Evolutionary conservation across 2,888 invertebrate genomes (phyloP), one percentile per base, ranked within the genome.

Genomic region (Ecliptopera silaceata): DNA sequence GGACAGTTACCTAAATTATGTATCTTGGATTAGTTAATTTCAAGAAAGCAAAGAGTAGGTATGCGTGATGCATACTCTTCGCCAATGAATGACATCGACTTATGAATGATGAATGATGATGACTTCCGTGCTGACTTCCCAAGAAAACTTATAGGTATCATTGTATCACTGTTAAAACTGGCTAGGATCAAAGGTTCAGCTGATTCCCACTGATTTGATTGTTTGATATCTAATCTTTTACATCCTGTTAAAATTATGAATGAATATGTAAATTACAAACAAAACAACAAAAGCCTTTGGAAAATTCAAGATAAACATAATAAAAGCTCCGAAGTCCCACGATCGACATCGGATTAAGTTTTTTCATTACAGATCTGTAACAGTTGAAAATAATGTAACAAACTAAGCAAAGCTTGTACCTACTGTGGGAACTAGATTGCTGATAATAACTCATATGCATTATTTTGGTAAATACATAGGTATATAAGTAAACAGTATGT

Each of bases 241-340:
- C 26, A 13, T 18, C 8, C 10, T n/a, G 34, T 46, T 46, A 13
- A 34, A 36, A 22, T 13, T 12, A 13, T 34, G 39, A 39, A 48
- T 48, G 18, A 13, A 6, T 48, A 48, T 48, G 48, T 29, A 41
- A 48, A 48, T 39, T 48, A 48, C 31, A 41, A 48, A 48, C 5
- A n/a, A 29, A 29, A 29, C 13, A 34, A 47, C 31, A 48, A 48
- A 48, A 48, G 48, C 31, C 39, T 8, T 39, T 29, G 26, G 15
- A 26, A 26, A 29, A 29, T 6, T 17, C 29, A 47, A 15, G 22
- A 13, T 12, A 13, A 18, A 12, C 13, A 3, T 26, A 56, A 51
- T 15, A 56, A 46, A 32, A 41, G 55, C 8, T 22, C 15, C 15
- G 20, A 6, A 13, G 42, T 56, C 51, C 47, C 56, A 56, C 46